Evolutionary conservation across 2,113 vertebrate genomes (phyloP).

Genomic region (Notiomystis cincta): DNA sequence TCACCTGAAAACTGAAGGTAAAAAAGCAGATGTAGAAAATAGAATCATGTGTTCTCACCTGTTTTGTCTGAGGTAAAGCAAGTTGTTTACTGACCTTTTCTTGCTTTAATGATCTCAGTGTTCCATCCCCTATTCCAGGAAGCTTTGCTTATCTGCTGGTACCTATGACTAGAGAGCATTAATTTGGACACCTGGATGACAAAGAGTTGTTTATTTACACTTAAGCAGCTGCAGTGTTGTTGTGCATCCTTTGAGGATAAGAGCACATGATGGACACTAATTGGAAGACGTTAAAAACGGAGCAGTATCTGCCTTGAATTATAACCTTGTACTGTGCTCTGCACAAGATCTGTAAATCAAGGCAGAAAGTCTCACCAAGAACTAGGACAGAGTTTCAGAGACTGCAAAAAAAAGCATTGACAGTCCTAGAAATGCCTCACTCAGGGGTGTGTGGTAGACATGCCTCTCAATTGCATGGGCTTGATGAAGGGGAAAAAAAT

Average conservation of each 20-base stretch:
- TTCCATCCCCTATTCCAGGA: not conserved
- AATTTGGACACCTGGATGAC: not conserved
- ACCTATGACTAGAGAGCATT: not conserved
- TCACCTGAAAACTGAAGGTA: not conserved
- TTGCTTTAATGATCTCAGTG: not conserved
- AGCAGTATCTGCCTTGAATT: conserved; percentile 5
- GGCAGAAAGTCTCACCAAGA: not conserved
- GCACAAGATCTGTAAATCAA: not conserved
- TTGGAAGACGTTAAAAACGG: not conserved
- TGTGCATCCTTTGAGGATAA: not conserved
- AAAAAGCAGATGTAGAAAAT: not conserved
- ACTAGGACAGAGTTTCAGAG: not conserved
- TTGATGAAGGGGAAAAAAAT: not conserved
- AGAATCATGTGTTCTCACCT: not conserved
- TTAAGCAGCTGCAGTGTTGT: not conserved
- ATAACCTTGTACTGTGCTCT: not conserved
- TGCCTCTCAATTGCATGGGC: not conserved
- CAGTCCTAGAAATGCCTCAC: not conserved
- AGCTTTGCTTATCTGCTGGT: not conserved
- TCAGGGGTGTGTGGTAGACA: not conserved
- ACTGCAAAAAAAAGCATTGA: not conserved
- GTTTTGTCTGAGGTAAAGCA: not conserved
- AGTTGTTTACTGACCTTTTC: not conserved
- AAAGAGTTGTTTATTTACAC: conserved; percentile 1
- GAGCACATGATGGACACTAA: conserved; percentile 26